Percentiles rank a stretch among this genome's conserved stretches.
phyloP scores from a whole-genome alignment of 1,140 invertebrate genomes.

The Neodiprion lecontei region DNA sequence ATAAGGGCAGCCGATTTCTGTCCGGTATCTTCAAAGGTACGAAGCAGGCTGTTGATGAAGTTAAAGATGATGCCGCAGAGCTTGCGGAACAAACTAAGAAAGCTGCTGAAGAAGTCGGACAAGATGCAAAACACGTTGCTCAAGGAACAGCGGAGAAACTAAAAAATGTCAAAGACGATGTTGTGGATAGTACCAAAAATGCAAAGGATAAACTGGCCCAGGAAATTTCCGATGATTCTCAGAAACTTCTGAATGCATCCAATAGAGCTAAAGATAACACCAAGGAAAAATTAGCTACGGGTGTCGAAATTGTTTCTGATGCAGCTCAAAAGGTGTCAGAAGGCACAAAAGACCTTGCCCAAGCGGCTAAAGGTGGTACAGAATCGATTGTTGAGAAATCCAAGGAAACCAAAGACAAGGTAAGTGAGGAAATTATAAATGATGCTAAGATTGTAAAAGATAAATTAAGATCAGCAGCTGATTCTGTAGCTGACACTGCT shows the following conservation, averaged over 20 bases:
- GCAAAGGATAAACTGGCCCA: slow-evolving; percentile 18
- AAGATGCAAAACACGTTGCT: background rate
- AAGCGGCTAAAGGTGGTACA: slow-evolving; percentile 22
- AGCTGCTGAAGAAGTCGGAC: slow-evolving; percentile 27
- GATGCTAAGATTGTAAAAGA: slow-evolving; percentile 17
- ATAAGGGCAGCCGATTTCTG: slow-evolving; percentile 41
- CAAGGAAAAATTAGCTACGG: background rate
- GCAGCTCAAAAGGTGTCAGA: background rate
- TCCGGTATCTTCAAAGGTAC: slow-evolving; percentile 43
- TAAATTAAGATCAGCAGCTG: background rate
- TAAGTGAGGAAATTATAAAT: background rate
- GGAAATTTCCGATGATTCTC: background rate
- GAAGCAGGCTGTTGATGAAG: slow-evolving; percentile 34
- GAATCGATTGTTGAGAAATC: slow-evolving; percentile 29
- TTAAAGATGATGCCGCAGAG: slow-evolving; percentile 30
- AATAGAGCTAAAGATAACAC: background rate
- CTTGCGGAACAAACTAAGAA: slow-evolving; percentile 39
- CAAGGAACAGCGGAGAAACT: background rate
- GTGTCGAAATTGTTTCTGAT: background rate
- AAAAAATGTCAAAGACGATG: slow-evolving; percentile 24
- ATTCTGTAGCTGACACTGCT: slow-evolving; percentile 14
- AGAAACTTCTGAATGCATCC: background rate
- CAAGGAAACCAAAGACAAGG: background rate
- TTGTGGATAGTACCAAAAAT: slow-evolving; percentile 25
- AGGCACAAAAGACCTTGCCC: slow-evolving; percentile 29